Evolutionary conservation across 2,797 vertebrate genomes (phyloP), one percentile per base, ranked within the genome.

Genomic region (Enteromius fasciolatus): DNA sequence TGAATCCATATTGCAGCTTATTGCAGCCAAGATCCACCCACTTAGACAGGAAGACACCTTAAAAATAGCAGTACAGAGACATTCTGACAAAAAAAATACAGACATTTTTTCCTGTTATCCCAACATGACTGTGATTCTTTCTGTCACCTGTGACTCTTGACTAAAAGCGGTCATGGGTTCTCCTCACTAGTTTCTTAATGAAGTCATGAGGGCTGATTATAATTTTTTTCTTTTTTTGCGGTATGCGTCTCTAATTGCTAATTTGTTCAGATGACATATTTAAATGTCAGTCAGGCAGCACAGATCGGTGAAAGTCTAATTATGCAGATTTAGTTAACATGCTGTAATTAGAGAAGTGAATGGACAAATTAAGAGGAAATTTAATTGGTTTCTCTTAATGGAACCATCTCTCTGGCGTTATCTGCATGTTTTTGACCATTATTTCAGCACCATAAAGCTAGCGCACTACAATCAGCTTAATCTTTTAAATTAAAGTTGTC

Each of bases 251-350:
- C 83, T 92, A 93, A 93, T 92, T 87, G 88, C 69, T 76, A 73
- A 87, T 89, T 83, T 66, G 76, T 66, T 90, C 81, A 79, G 75
- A 87, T 82, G 88, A 88, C 89, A 91, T 87, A 90, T 89, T 90
- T 87, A 85, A 81, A 81, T 89, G 88, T 91, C 90, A 92, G 87
- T 93, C 90, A 90, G 87, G 80, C 88, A 73, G 87, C 44, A 88
- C 86, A 90, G 88, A 92, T 87, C 73, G 83, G 48, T 87, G 85
- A 73, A 84, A 87, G 87, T 78, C 17, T 93, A 92, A 94, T 91
- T 89, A 90, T 87, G 79, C 86, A 78, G 86, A 90, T 92, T 92
- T 92, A 92, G 92, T 89, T 91, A 88, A 86, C 87, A 89, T 89
- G 89, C 87, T 44, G 81, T 85, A 88, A 91, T 91, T 91, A 90